These are phyloP conservation scores for Ciconia boyciana DNA, from an alignment of 2,113 vertebrate species.

Conservation along the genomic window DNA sequence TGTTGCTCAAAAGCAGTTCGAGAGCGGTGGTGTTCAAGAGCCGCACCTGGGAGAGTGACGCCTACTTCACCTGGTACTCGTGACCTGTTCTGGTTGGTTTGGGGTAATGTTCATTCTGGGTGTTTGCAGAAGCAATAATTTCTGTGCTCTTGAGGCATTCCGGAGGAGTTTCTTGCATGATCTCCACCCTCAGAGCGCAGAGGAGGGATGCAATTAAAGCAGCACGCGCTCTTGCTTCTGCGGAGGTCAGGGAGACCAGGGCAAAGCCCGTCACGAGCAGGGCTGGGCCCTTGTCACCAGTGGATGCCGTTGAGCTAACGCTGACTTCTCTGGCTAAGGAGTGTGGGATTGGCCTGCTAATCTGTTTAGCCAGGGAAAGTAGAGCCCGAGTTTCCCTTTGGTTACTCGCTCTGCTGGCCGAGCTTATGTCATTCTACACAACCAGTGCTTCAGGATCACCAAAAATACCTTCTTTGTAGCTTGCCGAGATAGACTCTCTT, in stretches of 20 bases:
- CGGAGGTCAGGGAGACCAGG: fast-evolving
- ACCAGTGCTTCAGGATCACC: neutral
- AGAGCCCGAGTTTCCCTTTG: neutral
- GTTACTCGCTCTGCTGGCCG: fast-evolving
- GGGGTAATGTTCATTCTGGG: fast-evolving
- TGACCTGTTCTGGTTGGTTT: neutral
- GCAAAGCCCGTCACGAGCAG: neutral
- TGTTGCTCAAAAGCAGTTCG: neutral
- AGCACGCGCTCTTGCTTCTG: fast-evolving
- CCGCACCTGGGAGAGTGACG: fast-evolving
- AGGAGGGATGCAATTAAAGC: neutral
- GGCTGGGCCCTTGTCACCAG: fast-evolving
- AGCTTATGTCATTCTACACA: neutral
- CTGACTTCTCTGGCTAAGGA: neutral
- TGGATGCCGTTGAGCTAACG: neutral
- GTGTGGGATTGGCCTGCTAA: neutral
- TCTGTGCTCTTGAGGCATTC: neutral
- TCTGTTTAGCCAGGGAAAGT: neutral
- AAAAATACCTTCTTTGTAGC: neutral
- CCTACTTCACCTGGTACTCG: neutral
- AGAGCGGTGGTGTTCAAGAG: neutral
- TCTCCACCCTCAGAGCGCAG: neutral
- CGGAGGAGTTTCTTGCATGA: fast-evolving
- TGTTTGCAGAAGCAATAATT: neutral
- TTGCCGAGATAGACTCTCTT: fast-evolving